These are phyloP conservation scores for Buphagus erythrorhynchus DNA, from an alignment of 2,797 vertebrate genomes.

Conservation along the genomic window DNA sequence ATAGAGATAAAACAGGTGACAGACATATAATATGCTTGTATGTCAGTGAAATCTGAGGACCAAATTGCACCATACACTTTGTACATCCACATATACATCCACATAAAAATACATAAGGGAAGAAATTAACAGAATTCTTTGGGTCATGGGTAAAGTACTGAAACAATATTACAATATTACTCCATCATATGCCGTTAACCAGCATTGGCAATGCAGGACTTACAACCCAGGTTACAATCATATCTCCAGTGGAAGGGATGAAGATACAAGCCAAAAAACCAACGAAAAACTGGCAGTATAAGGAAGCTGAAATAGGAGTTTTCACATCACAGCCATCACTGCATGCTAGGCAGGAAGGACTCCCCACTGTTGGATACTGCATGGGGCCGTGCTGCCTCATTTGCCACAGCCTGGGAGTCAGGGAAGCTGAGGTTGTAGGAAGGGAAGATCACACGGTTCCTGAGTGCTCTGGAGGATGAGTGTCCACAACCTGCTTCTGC, in stretches of 20 bases:
- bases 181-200: neutral
- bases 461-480: neutral
- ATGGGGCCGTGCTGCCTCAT: rapidly evolving
- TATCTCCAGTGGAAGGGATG: neutral
- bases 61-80: neutral
- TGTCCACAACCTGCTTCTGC: neutral
- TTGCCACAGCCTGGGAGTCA: neutral
- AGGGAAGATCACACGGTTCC: neutral
- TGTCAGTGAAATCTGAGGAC: neutral
- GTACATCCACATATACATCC: neutral
- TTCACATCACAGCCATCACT: neutral
- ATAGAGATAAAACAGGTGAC: neutral
- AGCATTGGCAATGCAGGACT: neutral
- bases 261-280: neutral
- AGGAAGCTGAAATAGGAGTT: neutral
- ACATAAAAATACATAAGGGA: neutral
- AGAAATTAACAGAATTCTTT: neutral
- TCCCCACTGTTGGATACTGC: neutral
- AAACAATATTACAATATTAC: neutral
- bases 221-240: neutral
- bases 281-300: neutral
- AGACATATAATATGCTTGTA: neutral
- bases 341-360: neutral
- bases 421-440: rapidly evolving
- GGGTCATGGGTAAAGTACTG: neutral